Conservation (phyloP, 2,797 vertebrate genomes). For the Selene dorsalis region DNA sequence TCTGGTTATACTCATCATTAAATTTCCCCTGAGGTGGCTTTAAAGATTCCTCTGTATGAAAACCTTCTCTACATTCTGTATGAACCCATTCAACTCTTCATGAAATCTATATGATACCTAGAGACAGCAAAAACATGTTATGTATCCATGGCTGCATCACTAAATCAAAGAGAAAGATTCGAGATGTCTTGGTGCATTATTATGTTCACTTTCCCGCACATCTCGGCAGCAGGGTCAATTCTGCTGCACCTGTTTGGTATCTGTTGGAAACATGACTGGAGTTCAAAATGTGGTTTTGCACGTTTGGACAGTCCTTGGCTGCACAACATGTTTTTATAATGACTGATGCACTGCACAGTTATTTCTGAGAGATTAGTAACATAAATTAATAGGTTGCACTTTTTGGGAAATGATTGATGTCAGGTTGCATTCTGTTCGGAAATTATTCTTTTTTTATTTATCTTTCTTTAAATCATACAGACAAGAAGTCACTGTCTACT, state of each 20-base stretch:
- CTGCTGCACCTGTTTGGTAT: conserved; percentile 10
- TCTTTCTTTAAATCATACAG: not conserved
- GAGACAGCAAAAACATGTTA: not conserved
- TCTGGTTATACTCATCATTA: not conserved
- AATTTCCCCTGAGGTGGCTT: not conserved
- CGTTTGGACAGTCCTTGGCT: conserved; percentile 19
- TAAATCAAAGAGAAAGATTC: conserved; percentile 9
- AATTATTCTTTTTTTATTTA: not conserved
- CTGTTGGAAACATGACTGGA: conserved; percentile 28
- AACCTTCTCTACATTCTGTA: not conserved
- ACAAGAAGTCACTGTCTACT: not conserved
- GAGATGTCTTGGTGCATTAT: conserved; percentile 2
- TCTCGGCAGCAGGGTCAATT: conserved; percentile 15
- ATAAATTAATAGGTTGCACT: conserved; percentile 21
- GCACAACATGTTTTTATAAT: conserved; percentile 34
- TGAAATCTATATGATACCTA: not conserved
- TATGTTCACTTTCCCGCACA: conserved; percentile 15
- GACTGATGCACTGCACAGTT: conserved; percentile 30
- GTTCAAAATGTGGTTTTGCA: conserved; percentile 22
- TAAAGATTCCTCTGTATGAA: not conserved
- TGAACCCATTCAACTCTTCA: not conserved
- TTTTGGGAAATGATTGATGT: conserved; percentile 27
- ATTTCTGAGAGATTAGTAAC: conserved; percentile 7
- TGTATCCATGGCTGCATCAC: not conserved
- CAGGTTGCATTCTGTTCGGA: conserved; percentile 17